These are phyloP conservation scores for Labrus mixtus DNA, from an alignment of 2,113 vertebrate species.

Conservation along the genomic window DNA sequence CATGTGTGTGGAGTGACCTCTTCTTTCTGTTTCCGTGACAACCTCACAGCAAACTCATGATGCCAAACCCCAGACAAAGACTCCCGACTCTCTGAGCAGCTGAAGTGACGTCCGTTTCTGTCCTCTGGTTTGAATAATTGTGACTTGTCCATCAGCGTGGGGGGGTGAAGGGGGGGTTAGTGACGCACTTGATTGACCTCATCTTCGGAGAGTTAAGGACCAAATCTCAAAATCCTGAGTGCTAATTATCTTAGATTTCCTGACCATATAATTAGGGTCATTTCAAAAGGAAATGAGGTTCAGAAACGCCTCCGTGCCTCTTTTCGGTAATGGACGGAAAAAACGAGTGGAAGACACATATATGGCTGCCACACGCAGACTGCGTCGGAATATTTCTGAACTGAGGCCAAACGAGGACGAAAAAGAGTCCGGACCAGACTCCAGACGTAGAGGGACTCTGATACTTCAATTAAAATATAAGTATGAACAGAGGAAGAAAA, in stretches of 20 bases:
- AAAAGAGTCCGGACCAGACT: no score
- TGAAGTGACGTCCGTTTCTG: neutral
- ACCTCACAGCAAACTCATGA: neutral
- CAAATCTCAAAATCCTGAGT: conserved; percentile 53
- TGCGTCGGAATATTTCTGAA: neutral
- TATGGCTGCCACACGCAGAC: neutral
- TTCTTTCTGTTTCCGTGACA: neutral
- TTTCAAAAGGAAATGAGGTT: conserved; percentile 63
- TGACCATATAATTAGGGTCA: conserved; percentile 66
- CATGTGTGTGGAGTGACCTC: no score
- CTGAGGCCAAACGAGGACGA: neutral
- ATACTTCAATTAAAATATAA: neutral
- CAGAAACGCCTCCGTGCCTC: conserved; percentile 29
- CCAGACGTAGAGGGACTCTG: neutral
- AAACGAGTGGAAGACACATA: conserved; percentile 23
- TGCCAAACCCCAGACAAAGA: neutral
- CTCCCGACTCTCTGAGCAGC: neutral
- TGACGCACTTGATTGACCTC: conserved; percentile 37
- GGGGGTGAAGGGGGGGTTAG: conserved; percentile 4
- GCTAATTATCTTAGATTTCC: conserved; percentile 71
- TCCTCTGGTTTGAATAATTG: neutral
- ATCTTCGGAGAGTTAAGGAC: conserved; percentile 44
- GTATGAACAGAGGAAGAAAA: neutral
- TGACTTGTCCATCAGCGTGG: neutral
- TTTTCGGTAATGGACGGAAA: conserved; percentile 20